Evolutionary conservation across 2,888 invertebrate species (phyloP).

Genomic region (Digitonthophagus gazella): DNA sequence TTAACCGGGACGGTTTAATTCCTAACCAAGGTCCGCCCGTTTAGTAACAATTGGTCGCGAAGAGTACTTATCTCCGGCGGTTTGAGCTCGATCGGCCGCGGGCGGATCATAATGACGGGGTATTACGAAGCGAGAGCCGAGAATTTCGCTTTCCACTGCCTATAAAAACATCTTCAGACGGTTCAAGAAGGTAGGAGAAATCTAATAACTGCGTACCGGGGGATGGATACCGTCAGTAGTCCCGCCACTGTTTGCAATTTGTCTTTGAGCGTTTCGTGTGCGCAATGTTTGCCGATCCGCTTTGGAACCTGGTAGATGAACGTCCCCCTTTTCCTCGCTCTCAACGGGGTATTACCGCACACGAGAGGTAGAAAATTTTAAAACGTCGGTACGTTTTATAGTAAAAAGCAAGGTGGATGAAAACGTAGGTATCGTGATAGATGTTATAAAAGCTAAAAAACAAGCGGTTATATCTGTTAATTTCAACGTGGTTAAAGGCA

Average conservation of each 20-base stretch:
- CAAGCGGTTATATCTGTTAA: too few species aligned
- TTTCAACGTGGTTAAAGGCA: too few species aligned
- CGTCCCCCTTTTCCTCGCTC: neutral
- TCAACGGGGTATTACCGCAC: neutral
- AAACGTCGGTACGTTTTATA: neutral
- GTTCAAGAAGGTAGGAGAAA: neutral
- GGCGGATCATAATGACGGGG: neutral
- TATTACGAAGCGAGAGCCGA: neutral
- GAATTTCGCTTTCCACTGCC: neutral
- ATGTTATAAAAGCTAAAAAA: too few species aligned
- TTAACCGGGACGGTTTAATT: conserved; percentile 4
- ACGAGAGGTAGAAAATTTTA: neutral
- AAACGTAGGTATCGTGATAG: too few species aligned
- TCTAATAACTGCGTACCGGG: neutral
- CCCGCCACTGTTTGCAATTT: neutral
- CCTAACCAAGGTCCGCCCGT: neutral
- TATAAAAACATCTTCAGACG: neutral
- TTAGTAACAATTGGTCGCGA: neutral
- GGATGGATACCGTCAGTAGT: neutral
- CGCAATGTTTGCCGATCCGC: neutral
- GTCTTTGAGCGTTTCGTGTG: neutral
- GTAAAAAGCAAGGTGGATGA: too few species aligned
- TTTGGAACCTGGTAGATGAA: neutral
- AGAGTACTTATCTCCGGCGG: neutral
- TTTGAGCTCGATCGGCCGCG: neutral